phyloP scores from a whole-genome alignment of 1,140 invertebrate species.

The Meteorus sp. region DNA sequence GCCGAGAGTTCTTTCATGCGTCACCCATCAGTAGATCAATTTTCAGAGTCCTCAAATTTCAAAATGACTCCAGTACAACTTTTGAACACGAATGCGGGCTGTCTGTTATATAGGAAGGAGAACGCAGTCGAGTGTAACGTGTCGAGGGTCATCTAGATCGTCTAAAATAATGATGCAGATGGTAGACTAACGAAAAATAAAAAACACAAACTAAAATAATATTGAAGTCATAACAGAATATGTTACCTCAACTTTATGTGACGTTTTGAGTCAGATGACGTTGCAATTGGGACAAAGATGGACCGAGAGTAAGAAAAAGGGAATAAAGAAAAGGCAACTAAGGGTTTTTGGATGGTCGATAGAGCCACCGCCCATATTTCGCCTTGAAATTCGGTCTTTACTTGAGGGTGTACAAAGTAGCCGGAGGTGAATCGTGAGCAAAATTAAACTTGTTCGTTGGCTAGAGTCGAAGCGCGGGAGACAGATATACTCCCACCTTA shows the following conservation, averaged over 20 bases:
- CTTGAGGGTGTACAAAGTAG: slow-evolving; percentile 23
- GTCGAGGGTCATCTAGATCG: slow-evolving; percentile 34
- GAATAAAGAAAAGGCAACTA: too few relatives aligned
- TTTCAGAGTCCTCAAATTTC: slow-evolving; percentile 40
- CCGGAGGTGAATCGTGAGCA: slow-evolving; percentile 17
- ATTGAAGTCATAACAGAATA: too few relatives aligned
- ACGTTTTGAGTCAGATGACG: not conserved
- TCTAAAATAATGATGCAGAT: not conserved
- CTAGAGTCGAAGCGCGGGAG: slow-evolving; percentile 5
- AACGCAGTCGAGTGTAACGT: slow-evolving; percentile 34
- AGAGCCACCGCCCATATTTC: slow-evolving; percentile 22
- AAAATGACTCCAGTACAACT: slow-evolving; percentile 16
- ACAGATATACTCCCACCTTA: slow-evolving; percentile 1
- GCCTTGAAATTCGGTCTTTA: slow-evolving; percentile 23
- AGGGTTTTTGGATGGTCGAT: slow-evolving; percentile 16
- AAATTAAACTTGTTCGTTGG: slow-evolving; percentile 24
- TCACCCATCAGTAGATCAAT: slow-evolving; percentile 36
- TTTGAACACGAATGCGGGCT: slow-evolving; percentile 16
- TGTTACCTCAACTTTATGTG: too few relatives aligned
- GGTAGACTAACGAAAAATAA: too few relatives aligned
- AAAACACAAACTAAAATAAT: too few relatives aligned
- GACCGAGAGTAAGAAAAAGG: not conserved
- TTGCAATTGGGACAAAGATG: not conserved
- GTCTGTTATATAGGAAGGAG: slow-evolving; percentile 15
- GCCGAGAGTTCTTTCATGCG: not conserved